A percentile compares a stretch with the other conserved stretches of the same genome.
phyloP scores from a whole-genome alignment of 2,888 invertebrate species.

The Exephanes ischioxanthus region DNA sequence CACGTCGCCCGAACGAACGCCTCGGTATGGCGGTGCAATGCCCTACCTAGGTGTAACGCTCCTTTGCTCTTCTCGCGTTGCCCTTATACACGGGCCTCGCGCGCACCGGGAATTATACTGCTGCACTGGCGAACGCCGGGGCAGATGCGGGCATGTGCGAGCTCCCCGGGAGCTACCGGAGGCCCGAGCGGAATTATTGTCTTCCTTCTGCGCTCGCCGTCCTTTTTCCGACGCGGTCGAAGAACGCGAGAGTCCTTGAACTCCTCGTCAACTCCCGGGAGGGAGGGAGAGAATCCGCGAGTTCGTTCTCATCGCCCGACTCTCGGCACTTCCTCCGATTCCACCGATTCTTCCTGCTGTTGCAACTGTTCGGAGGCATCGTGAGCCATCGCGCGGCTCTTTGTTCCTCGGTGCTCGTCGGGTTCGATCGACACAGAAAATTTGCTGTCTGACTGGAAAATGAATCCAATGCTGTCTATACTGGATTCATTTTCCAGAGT shows the following conservation, averaged over 20 bases:
- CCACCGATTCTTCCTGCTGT: background rate
- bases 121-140: constrained; percentile 20
- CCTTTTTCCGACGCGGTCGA: constrained; percentile 55
- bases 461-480: background rate
- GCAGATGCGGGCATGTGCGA: constrained; percentile 31
- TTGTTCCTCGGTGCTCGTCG: background rate
- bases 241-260: constrained; percentile 67
- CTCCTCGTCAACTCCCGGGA: constrained; percentile 33
- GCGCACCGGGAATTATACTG: constrained; percentile 66
- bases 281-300: constrained; percentile 11
- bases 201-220: constrained; percentile 51
- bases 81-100: constrained; percentile 74
- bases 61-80: constrained; percentile 72
- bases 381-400: background rate
- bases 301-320: constrained; percentile 51
- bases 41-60: constrained; percentile 83
- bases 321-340: constrained; percentile 17
- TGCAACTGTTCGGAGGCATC: background rate
- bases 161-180: constrained; percentile 11
- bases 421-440: background rate
- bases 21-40: constrained; percentile 81
- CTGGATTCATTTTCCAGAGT: background rate
- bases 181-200: constrained; percentile 55
- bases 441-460: background rate
- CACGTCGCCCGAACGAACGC: constrained; percentile 61